Evolutionary conservation across 2,888 invertebrate species (phyloP).

Genomic region (Hydrotaea diabolus): DNA sequence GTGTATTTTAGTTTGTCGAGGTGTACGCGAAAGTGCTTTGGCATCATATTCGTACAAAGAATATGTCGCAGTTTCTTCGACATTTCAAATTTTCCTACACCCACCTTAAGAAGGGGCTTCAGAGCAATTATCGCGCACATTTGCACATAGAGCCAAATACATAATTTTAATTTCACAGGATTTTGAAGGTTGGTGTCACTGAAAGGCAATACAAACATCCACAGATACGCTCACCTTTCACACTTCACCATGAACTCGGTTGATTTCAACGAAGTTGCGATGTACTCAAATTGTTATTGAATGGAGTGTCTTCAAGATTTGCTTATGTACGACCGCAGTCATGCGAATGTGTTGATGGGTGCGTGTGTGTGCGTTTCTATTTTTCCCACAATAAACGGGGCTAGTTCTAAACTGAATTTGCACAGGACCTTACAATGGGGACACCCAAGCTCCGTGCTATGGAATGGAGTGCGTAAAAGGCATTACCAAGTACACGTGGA

Average conservation of each 20-base stretch:
- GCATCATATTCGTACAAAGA: conserved; percentile 17
- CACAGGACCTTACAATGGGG: too few species aligned
- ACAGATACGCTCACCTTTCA: background rate
- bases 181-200: conserved; percentile 50
- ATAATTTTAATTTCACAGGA: conserved; percentile 27
- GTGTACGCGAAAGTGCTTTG: conserved; percentile 48
- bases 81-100: background rate
- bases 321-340: background rate
- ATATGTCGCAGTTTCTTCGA: conserved; percentile 1
- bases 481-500: too few species aligned
- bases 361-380: too few species aligned
- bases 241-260: background rate
- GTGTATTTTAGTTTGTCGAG: conserved; percentile 33
- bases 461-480: too few species aligned
- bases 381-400: too few species aligned
- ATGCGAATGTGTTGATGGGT: too few species aligned
- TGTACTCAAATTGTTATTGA: conserved; percentile 20
- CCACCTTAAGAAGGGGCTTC: background rate
- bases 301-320: background rate
- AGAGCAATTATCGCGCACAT: background rate
- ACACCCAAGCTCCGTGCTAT: too few species aligned
- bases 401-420: too few species aligned
- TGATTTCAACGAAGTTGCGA: background rate
- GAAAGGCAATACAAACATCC: conserved; percentile 3
- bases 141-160: conserved; percentile 1